These are phyloP conservation scores for Columba livia DNA, from an alignment of 2,113 vertebrate species.

Conservation along the genomic window DNA sequence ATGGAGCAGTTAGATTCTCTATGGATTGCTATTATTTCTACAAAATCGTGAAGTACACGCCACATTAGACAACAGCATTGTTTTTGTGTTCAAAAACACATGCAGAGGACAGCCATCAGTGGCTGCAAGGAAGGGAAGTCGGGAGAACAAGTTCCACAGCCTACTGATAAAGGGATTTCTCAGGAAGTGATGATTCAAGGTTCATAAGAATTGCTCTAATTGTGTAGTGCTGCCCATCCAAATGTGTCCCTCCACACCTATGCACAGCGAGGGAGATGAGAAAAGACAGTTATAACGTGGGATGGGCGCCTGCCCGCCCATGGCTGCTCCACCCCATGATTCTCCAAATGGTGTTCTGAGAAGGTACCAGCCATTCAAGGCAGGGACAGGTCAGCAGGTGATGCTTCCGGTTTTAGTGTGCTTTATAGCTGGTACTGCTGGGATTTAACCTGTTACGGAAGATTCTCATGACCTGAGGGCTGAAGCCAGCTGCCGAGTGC, in stretches of 20 bases:
- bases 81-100: neutral
- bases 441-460: neutral
- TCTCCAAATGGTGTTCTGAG: neutral
- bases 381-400: neutral
- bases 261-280: neutral
- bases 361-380: neutral
- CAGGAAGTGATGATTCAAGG: neutral
- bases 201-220: neutral
- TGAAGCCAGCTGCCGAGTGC: neutral
- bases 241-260: neutral
- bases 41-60: neutral
- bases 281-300: neutral
- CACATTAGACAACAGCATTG: neutral
- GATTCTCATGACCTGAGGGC: neutral
- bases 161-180: conserved; percentile 4
- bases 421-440: neutral
- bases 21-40: neutral
- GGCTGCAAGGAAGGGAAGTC: neutral
- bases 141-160: neutral
- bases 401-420: neutral
- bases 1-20: neutral
- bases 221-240: neutral
- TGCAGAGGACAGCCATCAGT: no score
- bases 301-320: neutral
- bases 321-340: neutral